Evolutionary conservation across 2,113 vertebrate species (phyloP), one percentile per base, ranked within the genome.

Genomic region (Hepsetus odoe): DNA sequence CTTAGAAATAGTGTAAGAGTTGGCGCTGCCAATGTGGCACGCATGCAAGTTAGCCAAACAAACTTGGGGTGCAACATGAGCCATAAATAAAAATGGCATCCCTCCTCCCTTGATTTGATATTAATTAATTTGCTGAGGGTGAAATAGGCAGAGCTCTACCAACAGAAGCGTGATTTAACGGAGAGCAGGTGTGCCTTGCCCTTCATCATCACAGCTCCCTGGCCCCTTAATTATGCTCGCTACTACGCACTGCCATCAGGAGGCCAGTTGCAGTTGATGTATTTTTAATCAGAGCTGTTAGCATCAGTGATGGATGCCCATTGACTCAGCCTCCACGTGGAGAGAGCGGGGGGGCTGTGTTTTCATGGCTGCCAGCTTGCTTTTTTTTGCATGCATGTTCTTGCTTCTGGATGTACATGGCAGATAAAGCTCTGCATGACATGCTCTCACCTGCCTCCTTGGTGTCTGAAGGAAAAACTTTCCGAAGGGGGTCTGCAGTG

Each of bases 221-320:
- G 87, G 90, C 90, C 80, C 70, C 89, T 88, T 91, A 92, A 92
- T 93, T 93, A 93, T 86, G 84, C 83, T 89, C 87, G 87, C 89
- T 92, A 90, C 87, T 87, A 90, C 87, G 87, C 84, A 82, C 85
- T 87, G 85, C 86, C 87, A 92, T 88, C 88, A 77, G 88, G 89
- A 88, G 90, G 88, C 86, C 69, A 89, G 86, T 88, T 87, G 87
- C 88, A 90, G 88, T 91, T 90, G 91, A 92, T 92, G 90, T 92
- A 91, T 92, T 92, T 93, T 93, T 92, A 93, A 93, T 93, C 90
- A 91, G 89, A 91, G 89, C 90, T 90, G 90, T 93, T 92, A 92
- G 90, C 91, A 88, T 90, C 90, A 87, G 87, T 92, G 90, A 92
- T 88, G 86, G 89, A 92, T 86, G 87, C 87, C 88, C 85, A 66